Evolutionary conservation across 2,113 vertebrate genomes (phyloP).

Genomic region (Castor canadensis): DNA sequence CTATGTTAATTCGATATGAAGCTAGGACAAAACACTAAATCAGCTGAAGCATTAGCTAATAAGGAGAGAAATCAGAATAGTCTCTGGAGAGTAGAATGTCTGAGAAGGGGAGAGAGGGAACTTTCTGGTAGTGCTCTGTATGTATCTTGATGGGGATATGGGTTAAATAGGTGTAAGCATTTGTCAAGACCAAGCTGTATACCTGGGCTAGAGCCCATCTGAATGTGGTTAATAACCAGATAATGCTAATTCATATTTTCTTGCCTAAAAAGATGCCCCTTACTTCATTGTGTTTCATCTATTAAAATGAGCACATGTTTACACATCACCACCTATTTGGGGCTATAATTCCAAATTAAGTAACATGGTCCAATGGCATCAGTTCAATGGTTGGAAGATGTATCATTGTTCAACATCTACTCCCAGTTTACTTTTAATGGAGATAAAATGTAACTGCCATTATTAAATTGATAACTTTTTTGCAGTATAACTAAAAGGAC

Average conservation of each 20-base stretch:
- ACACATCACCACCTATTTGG: neutral
- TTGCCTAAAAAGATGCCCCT: neutral
- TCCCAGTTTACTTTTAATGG: neutral
- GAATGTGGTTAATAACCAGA: neutral
- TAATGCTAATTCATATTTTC: neutral
- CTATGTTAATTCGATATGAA: neutral
- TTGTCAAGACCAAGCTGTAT: neutral
- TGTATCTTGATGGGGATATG: neutral
- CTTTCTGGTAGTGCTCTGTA: neutral
- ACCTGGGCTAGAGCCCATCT: neutral
- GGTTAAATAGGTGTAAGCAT: neutral
- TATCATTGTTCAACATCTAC: neutral
- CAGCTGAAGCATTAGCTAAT: neutral
- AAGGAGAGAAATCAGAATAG: neutral
- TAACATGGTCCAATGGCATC: neutral
- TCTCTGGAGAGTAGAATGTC: neutral
- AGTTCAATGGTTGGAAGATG: neutral
- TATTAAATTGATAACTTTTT: neutral
- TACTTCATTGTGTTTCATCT: neutral
- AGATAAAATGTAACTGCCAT: neutral
- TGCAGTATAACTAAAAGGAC: neutral
- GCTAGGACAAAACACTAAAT: neutral
- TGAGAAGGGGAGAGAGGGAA: neutral
- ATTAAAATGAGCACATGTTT: neutral
- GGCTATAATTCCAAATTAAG: slow-evolving; percentile 22